Conservation (phyloP, 1,140 invertebrate genomes). For the Drosophila repletoides region DNA sequence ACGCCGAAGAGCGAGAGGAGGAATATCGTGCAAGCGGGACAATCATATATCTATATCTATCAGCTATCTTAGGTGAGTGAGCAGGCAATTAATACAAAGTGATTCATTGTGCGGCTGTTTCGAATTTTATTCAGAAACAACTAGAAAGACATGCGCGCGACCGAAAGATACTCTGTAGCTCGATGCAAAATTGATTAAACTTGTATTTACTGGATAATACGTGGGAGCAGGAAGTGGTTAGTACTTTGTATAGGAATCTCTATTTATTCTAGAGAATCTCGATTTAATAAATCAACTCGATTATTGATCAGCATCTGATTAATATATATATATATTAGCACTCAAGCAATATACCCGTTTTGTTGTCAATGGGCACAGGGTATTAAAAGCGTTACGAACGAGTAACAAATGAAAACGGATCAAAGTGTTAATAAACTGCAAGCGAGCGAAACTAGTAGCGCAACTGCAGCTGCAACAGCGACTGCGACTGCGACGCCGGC, state of each 20-base stretch:
- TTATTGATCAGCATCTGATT: too few species aligned
- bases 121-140: constrained; percentile 14
- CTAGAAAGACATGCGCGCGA: too few species aligned
- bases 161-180: too few species aligned
- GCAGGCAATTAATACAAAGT: constrained; percentile 35
- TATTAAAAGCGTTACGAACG: constrained; percentile 15
- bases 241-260: too few species aligned
- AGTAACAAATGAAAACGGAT: constrained; percentile 36
- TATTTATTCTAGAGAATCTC: too few species aligned
- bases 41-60: constrained; percentile 10
- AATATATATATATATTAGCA: too few species aligned
- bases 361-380: too few species aligned
- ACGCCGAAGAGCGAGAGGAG: background rate
- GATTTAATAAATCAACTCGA: too few species aligned
- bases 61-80: constrained; percentile 16
- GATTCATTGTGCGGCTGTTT: constrained; percentile 32
- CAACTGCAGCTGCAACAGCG: constrained; percentile 20
- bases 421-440: constrained; percentile 50
- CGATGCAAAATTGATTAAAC: too few species aligned
- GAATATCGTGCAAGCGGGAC: constrained; percentile 21
- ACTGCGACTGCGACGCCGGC: constrained; percentile 9
- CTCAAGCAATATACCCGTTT: too few species aligned
- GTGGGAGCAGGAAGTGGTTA: too few species aligned
- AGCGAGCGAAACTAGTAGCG: constrained; percentile 32
- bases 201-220: too few species aligned